Evolutionary conservation across 2,888 invertebrate species (phyloP), one percentile per base, ranked within the genome.

Genomic region (Chesias legatella): DNA sequence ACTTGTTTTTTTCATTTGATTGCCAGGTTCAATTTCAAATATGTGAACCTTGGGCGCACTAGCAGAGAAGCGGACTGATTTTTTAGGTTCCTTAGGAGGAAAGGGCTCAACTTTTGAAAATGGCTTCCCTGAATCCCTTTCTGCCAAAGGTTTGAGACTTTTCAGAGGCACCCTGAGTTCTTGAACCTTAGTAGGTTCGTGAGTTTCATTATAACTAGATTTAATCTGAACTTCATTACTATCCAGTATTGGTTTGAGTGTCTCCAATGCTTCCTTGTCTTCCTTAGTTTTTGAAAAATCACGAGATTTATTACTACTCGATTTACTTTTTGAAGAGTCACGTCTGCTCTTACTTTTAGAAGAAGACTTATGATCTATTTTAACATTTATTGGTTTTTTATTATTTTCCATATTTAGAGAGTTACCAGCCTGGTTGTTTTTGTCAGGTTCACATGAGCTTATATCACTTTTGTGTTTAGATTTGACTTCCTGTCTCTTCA

Each of bases 11-110:
- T 76, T 79, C 73, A 84, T 63, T 58, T 59, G 69, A 50, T 85
- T 79, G 3, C 85, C 85, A 35, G 73, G 75, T 54, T 82, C 76
- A 53, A 82, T 84, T 61, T 76, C 61, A 64, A 81, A 88, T n/a
- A 53, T 51, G 38, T 48, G 52, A 1, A 84, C 54, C 41, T 67
- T 43, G 10, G 78, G 76, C 7, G 57, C 51, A 3, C 47, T 48
- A 24, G 73, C 64, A 23, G 79, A 78, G 53, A 88, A 88, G 1
- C 67, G 54, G 6, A 88, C 86, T 31, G 35, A 63, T 48, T 83
- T 84, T 41, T 73, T 80, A 2, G 48, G 43, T 48, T 75, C 76
- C 39, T 62, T 48, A 11, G 58, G 55, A 17, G 65, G 61, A 40
- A 74, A 46, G 10, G 78, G 76, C 35, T 66, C 73, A 8, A 79